These are phyloP conservation scores for Fulica atra DNA, from an alignment of 2,113 vertebrate species.

Conservation along the genomic window DNA sequence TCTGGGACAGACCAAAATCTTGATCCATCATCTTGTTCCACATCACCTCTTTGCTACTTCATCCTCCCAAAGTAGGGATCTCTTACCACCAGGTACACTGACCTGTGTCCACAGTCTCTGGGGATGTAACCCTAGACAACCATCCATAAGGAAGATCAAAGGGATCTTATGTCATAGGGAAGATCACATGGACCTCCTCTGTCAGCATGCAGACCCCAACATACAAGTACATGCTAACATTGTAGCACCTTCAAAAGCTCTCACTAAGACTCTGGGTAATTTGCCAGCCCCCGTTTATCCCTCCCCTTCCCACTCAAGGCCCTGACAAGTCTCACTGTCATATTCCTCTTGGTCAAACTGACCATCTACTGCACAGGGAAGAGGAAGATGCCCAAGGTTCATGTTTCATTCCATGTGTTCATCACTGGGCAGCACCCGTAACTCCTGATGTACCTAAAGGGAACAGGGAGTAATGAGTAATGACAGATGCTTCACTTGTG, in stretches of 20 bases:
- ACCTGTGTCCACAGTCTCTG: neutral
- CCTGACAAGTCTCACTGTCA: neutral
- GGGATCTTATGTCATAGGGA: neutral
- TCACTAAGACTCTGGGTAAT: neutral
- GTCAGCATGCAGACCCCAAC: neutral
- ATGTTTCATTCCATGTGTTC: neutral
- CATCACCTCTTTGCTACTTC: neutral
- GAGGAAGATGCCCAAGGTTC: neutral
- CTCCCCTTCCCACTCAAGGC: neutral
- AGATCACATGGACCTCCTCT: neutral
- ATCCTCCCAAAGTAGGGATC: neutral
- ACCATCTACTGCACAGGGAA: neutral
- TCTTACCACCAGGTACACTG: neutral
- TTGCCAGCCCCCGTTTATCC: neutral
- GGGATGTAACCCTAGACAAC: neutral
- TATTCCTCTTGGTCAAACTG: neutral
- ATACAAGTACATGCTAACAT: neutral
- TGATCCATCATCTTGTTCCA: neutral
- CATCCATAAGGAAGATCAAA: neutral
- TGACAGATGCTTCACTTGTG: neutral
- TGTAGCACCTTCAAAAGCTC: neutral
- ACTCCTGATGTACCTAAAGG: neutral
- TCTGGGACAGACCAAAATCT: neutral
- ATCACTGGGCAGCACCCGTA: accelerated
- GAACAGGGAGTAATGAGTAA: too few relatives aligned